Conservation (phyloP, 2,113 vertebrate species). For the Syrrhaptes paradoxus region DNA sequence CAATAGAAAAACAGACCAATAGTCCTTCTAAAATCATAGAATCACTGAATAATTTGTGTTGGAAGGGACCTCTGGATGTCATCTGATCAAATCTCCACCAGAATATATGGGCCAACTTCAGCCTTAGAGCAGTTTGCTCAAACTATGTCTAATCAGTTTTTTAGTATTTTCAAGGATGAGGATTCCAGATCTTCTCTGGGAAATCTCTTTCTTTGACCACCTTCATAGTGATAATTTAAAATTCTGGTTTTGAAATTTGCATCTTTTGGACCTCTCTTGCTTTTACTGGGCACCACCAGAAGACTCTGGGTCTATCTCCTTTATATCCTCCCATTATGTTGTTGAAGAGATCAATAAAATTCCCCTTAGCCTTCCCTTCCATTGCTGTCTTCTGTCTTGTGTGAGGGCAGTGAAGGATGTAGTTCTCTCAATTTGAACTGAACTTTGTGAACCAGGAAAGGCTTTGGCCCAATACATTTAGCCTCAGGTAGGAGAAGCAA, state of each 20-base stretch:
- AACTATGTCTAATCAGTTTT: not conserved
- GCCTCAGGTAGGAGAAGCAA: not conserved
- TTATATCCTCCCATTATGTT: not conserved
- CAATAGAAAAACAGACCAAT: not conserved
- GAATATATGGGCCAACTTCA: not conserved
- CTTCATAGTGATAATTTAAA: not conserved
- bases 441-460: not conserved
- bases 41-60: not conserved
- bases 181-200: not conserved
- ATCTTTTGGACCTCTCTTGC: not conserved
- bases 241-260: not conserved
- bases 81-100: not conserved
- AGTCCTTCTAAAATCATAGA: not conserved
- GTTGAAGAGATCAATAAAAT: not conserved
- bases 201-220: not conserved
- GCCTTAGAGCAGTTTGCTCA: not conserved
- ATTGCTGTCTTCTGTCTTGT: not conserved
- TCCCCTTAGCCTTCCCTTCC: not conserved
- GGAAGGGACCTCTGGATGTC: not conserved
- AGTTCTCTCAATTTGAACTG: not conserved
- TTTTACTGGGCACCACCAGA: not conserved
- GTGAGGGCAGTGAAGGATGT: not conserved
- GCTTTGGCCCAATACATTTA: not conserved
- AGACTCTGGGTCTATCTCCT: not conserved
- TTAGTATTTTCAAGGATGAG: not conserved